These are phyloP conservation scores for Microcebus lehilahytsara DNA, from an alignment of 2,113 vertebrate genomes.

Conservation along the genomic window DNA sequence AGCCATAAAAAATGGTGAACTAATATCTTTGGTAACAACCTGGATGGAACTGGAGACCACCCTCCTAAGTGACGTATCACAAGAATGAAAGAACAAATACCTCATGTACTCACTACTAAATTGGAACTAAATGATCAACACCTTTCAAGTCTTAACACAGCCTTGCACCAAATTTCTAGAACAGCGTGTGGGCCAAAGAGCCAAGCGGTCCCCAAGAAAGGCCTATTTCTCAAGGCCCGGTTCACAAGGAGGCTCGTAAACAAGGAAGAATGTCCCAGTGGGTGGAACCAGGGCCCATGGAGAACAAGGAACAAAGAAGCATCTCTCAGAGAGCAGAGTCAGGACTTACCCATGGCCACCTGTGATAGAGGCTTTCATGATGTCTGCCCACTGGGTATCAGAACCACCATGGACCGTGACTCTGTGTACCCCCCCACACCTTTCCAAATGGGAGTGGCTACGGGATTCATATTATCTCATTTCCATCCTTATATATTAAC, in stretches of 20 bases:
- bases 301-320: not conserved
- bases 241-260: not conserved
- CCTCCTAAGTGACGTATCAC: too few relatives aligned
- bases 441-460: not conserved
- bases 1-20: too few relatives aligned
- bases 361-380: not conserved
- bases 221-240: not conserved
- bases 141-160: not conserved
- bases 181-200: not conserved
- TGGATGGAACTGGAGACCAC: too few relatives aligned
- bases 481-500: not conserved
- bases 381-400: not conserved
- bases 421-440: not conserved
- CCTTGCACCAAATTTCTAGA: not conserved
- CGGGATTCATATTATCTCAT: not conserved
- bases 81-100: too few relatives aligned
- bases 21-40: too few relatives aligned
- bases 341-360: accelerated
- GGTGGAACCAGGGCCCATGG: not conserved
- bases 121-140: too few relatives aligned
- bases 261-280: not conserved
- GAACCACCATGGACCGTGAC: not conserved
- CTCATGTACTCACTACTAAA: too few relatives aligned
- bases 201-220: not conserved
- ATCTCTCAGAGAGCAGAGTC: not conserved